Base-by-base conservation (phyloP, 2,113 vertebrate species). In the Entelurus aequoreus region DNA sequence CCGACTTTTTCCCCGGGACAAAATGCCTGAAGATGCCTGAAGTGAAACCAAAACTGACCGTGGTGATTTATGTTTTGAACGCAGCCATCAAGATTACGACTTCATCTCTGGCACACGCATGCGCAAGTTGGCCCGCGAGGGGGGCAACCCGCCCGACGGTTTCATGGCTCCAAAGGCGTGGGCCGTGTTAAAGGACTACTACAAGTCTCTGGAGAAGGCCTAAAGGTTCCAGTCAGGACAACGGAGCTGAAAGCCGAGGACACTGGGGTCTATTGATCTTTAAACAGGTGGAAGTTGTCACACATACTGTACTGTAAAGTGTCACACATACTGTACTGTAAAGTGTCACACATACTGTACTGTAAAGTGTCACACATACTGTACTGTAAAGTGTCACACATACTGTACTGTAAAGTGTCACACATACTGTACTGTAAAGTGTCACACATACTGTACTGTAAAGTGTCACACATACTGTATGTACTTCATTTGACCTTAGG, bases 101-200 rank as follows among this genome's bases (percentile, higher is more conserved):
- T 99, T 99, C 83, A 98, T 99, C 88, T 99, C 97, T 4, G 97
- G 97, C 79, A 99, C 97, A 16, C 93, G 96, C 55, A 98, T 99
- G 97, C 93, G 96, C 47, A 94, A 85, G 81, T 91, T 98, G 89
- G 95, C 96, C 56, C 94, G 94, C 0, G 94, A 98, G 72, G 94
- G 94, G 49, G 92, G 93, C 78, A 94, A 95, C 68, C 97, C 97
- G 0, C 97, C 97, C 0, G 93, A 95, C 47, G 97, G 97, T 63
- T 99, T 99, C 89, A 99, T 99, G 97, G 94, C 94, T 4, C 92
- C 91, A 15, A 94, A 94, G 79, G 97, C 97, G 21, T 99, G 97
- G 97, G 84, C 84, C 4, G 95, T 99, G 70, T 89, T 99, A 61
- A 91, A 91, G 70, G 95, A 98, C 21, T 98, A 99, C 82, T 99